Evolutionary conservation across 1,140 invertebrate species (phyloP).

Genomic region (Drosophila subpulchrella): DNA sequence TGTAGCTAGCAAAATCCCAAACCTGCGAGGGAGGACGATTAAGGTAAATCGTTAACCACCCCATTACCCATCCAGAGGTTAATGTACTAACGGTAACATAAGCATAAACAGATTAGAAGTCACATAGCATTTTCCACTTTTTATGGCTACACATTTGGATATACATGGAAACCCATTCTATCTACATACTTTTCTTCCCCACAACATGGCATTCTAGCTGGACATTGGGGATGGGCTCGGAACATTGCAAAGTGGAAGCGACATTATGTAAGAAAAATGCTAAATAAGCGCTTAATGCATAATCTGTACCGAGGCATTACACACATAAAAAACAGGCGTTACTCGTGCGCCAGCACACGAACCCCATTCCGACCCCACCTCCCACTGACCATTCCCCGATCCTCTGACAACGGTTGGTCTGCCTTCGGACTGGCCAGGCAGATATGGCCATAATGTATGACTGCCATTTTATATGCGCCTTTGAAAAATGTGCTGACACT

Average conservation of each 20-base stretch:
- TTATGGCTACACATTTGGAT: constrained; percentile 16
- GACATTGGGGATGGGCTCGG: constrained; percentile 14
- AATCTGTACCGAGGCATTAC: constrained; percentile 66
- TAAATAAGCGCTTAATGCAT: constrained; percentile 83
- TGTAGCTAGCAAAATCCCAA: neutral
- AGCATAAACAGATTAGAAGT: constrained; percentile 45
- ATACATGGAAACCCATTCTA: neutral
- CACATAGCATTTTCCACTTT: constrained; percentile 38
- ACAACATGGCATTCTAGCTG: constrained; percentile 13
- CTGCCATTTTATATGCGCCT: constrained; percentile 82
- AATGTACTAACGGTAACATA: constrained; percentile 29
- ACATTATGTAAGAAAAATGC: constrained; percentile 77
- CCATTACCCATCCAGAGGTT: constrained; percentile 10
- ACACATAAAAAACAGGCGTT: constrained; percentile 42
- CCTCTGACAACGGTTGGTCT: constrained; percentile 43
- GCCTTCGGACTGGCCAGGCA: constrained; percentile 42
- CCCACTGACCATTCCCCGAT: constrained; percentile 21
- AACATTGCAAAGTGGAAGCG: constrained; percentile 59
- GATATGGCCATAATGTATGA: constrained; percentile 83
- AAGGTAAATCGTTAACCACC: constrained; percentile 15
- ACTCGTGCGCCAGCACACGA: constrained; percentile 14
- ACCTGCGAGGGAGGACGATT: constrained; percentile 2
- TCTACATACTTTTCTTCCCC: neutral
- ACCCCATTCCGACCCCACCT: constrained; percentile 24
- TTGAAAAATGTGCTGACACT: constrained; percentile 83